These are phyloP conservation scores for Cephus sareptanus DNA, from an alignment of 2,888 invertebrate species.

Conservation along the genomic window DNA sequence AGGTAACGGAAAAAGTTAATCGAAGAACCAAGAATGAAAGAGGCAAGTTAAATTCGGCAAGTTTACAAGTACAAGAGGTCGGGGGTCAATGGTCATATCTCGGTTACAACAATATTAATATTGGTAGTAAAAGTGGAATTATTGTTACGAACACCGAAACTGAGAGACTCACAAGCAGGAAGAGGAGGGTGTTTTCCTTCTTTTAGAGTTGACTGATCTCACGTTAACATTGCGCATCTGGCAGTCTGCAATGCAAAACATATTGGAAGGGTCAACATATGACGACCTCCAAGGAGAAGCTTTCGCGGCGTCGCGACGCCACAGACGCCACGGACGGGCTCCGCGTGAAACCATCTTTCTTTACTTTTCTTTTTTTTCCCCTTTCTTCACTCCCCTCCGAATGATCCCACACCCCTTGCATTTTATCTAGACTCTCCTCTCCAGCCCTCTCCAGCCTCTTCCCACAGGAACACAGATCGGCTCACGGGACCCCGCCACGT, in stretches of 20 bases:
- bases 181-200: slow-evolving; percentile 75
- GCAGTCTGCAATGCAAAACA: slow-evolving; percentile 82
- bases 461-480: no score
- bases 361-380: slow-evolving; percentile 12
- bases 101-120: slow-evolving; percentile 17
- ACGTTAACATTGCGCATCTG: slow-evolving; percentile 81
- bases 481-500: no score
- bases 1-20: neutral
- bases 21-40: slow-evolving; percentile 1
- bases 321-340: neutral
- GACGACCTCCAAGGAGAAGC: slow-evolving; percentile 46
- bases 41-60: slow-evolving; percentile 7
- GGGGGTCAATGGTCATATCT: slow-evolving; percentile 38
- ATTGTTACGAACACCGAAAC: slow-evolving; percentile 66
- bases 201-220: slow-evolving; percentile 77
- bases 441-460: no score
- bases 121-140: slow-evolving; percentile 53
- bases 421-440: slow-evolving; percentile 12
- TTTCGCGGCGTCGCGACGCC: neutral
- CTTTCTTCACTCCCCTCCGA: no score
- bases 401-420: neutral
- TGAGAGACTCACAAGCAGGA: slow-evolving; percentile 76
- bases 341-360: slow-evolving; percentile 32
- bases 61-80: slow-evolving; percentile 17
- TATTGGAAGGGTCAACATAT: slow-evolving; percentile 64